A percentile compares a stretch with the other conserved stretches of the same genome.
Evolutionary conservation across 2,113 vertebrate species (phyloP).

Genomic region (Pangasianodon hypophthalmus): DNA sequence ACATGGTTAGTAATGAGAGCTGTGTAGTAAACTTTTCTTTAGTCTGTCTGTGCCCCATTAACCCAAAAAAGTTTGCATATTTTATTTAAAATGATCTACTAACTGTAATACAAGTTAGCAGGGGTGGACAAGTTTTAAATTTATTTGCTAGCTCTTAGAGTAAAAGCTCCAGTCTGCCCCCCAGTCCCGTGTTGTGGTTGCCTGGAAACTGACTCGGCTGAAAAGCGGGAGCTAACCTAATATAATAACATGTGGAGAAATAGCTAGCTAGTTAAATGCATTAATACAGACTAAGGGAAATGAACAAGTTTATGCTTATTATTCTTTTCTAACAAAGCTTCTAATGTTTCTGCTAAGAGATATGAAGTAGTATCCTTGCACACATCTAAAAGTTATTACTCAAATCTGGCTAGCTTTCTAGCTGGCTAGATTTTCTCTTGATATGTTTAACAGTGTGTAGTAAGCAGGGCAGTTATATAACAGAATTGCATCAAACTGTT

Average conservation of each 20-base stretch:
- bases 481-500: too few species aligned
- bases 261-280: background rate
- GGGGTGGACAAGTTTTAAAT: background rate
- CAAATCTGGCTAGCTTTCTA: background rate
- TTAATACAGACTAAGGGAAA: too few species aligned
- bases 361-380: background rate
- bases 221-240: background rate
- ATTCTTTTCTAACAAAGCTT: background rate
- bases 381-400: background rate
- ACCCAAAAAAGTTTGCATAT: background rate
- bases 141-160: background rate
- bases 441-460: background rate
- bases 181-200: background rate
- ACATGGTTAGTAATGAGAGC: background rate
- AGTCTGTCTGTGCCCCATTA: background rate
- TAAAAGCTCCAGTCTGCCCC: background rate
- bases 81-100: background rate
- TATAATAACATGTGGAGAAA: background rate
- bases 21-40: background rate
- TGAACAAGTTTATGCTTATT: background rate
- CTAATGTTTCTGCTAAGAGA: background rate
- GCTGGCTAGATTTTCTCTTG: background rate
- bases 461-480: background rate
- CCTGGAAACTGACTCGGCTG: background rate
- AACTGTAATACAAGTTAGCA: background rate